Evolutionary conservation across 2,888 invertebrate species (phyloP).

Genomic region (Drosophila glabriapex): DNA sequence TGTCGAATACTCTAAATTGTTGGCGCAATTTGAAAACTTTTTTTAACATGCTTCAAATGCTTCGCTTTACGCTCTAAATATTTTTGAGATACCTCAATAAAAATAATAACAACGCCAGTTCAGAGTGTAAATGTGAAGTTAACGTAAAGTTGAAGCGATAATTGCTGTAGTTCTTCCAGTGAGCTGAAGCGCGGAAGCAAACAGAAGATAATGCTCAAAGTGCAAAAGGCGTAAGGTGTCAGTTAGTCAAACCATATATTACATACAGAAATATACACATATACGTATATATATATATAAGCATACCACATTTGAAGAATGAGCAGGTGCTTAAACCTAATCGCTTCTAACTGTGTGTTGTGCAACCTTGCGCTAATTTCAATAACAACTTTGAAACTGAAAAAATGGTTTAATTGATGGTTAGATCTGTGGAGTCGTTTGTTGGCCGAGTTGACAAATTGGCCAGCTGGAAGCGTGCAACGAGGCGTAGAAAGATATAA

Average conservation of each 20-base stretch:
- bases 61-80: constrained; percentile 71
- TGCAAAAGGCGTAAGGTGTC: constrained; percentile 20
- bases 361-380: constrained; percentile 42
- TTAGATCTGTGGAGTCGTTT: constrained; percentile 11
- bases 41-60: constrained; percentile 68
- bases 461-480: constrained; percentile 43
- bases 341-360: constrained; percentile 22
- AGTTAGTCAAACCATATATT: not conserved
- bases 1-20: constrained; percentile 22
- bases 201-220: constrained; percentile 39
- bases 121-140: constrained; percentile 69
- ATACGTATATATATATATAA: not conserved
- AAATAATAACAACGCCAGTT: constrained; percentile 40
- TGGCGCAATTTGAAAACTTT: constrained; percentile 3
- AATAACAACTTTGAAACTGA: not conserved
- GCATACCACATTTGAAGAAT: not conserved
- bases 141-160: constrained; percentile 61
- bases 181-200: constrained; percentile 23
- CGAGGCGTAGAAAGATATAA: constrained; percentile 55
- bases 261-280: not conserved
- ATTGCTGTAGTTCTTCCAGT: constrained; percentile 43
- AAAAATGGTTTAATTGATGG: not conserved
- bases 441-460: constrained; percentile 59
- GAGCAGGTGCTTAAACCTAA: constrained; percentile 12
- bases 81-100: constrained; percentile 45